Conservation (phyloP, 1,140 invertebrate species). For the Hermetia illucens region DNA sequence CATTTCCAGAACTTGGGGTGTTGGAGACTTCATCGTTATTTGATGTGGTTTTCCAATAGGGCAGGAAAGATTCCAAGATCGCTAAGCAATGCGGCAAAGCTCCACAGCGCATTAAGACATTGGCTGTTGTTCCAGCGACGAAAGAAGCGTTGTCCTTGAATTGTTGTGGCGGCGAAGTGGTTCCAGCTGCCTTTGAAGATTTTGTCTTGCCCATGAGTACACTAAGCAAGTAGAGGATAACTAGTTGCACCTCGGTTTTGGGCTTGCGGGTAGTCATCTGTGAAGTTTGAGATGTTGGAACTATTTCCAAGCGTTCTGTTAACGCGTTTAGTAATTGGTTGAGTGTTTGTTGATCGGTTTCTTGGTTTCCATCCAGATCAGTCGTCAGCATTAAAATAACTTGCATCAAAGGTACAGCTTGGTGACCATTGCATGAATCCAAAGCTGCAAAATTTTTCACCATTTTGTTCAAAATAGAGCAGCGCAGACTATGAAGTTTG, state of each 20-base stretch:
- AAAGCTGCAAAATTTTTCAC: conserved; percentile 28
- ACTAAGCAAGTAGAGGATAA: conserved; percentile 64
- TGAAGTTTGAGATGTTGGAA: conserved; percentile 29
- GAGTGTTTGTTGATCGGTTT: conserved; percentile 61
- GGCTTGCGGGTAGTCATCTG: conserved; percentile 37
- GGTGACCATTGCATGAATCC: conserved; percentile 43
- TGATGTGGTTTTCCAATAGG: conserved; percentile 52
- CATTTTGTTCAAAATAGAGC: conserved; percentile 25
- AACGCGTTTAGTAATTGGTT: conserved; percentile 59
- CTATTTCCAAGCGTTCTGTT: conserved; percentile 65
- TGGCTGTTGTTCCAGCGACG: conserved; percentile 61
- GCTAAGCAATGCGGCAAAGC: conserved; percentile 71
- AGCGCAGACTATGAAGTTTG: conserved; percentile 43
- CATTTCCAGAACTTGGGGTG: conserved; percentile 7
- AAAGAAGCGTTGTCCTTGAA: conserved; percentile 48
- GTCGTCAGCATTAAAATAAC: conserved; percentile 79
- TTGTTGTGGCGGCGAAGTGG: conserved; percentile 35
- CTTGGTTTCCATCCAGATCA: conserved; percentile 73
- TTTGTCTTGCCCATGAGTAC: conserved; percentile 30
- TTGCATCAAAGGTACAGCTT: conserved; percentile 82
- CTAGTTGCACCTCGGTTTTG: conserved; percentile 68
- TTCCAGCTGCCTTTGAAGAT: conserved; percentile 21
- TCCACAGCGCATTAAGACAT: conserved; percentile 58
- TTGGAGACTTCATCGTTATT: conserved; percentile 36
- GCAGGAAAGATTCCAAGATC: conserved; percentile 62